Evolutionary conservation across 92 coral and sea anemone genomes (phyloP).

Genomic region (Ricordea florida): DNA sequence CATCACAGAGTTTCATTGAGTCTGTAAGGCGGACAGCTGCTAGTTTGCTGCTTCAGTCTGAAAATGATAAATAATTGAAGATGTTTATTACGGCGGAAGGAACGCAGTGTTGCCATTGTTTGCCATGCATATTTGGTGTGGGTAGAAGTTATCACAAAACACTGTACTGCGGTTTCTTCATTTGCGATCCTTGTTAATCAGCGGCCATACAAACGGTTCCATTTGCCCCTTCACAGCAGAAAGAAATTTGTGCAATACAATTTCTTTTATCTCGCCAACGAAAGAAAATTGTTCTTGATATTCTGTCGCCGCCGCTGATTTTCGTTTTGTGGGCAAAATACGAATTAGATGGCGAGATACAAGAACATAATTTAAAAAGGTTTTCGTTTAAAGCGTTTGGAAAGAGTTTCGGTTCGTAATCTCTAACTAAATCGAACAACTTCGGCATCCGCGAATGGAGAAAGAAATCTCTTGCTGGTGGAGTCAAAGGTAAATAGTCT

Average conservation of each 20-base stretch:
- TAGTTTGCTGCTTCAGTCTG: too few species aligned
- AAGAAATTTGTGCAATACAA: neutral
- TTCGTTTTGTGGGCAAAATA: slow-evolving; percentile 1
- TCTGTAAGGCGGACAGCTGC: too few species aligned
- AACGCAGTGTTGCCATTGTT: slow-evolving; percentile 34
- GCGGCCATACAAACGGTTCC: neutral
- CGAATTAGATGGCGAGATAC: slow-evolving; percentile 17
- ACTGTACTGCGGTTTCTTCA: slow-evolving; percentile 8
- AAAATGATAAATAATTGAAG: slow-evolving; percentile 48
- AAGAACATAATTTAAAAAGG: slow-evolving; percentile 8
- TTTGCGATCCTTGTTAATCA: slow-evolving; percentile 17
- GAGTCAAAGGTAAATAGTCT: slow-evolving; percentile 15
- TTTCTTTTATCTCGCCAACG: neutral
- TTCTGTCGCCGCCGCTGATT: slow-evolving; percentile 9
- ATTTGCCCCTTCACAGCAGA: neutral
- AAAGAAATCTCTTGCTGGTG: neutral
- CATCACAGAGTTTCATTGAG: too few species aligned
- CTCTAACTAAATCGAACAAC: too few species aligned
- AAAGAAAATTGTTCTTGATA: neutral
- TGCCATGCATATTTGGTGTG: slow-evolving; percentile 46
- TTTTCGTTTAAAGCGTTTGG: neutral
- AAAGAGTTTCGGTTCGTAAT: too few species aligned
- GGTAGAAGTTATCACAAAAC: slow-evolving; percentile 28
- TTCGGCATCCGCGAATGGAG: too few species aligned
- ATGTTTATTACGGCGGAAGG: slow-evolving; percentile 16